phyloP scores from a whole-genome alignment of 2,888 invertebrate species.

The Andrena trimmerana region DNA sequence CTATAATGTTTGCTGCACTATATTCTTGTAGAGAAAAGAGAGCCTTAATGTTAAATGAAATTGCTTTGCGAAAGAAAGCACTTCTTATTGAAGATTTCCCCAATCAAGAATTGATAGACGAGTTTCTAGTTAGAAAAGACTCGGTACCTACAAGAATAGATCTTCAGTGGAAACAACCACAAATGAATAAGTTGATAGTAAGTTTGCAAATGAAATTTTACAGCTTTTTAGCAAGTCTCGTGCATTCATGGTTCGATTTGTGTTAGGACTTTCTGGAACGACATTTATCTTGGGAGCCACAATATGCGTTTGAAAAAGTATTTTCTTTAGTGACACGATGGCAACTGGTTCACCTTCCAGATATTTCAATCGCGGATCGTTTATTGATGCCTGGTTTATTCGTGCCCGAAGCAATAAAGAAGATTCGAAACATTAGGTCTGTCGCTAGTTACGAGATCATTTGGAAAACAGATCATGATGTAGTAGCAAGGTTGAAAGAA shows the following conservation, averaged over 20 bases:
- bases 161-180: conserved; percentile 89
- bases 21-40: conserved; percentile 87
- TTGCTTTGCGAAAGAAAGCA: conserved; percentile 89
- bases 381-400: conserved; percentile 78
- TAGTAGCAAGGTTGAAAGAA: conserved; percentile 87
- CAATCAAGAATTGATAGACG: conserved; percentile 90
- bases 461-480: conserved; percentile 88
- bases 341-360: conserved; percentile 87
- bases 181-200: conserved; percentile 90
- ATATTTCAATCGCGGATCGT: conserved; percentile 66
- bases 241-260: conserved; percentile 33
- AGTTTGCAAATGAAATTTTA: conserved; percentile 72
- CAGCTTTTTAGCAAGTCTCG: not conserved
- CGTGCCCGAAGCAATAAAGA: conserved; percentile 87
- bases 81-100: conserved; percentile 89
- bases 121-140: conserved; percentile 88
- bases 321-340: conserved; percentile 92
- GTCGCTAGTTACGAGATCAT: conserved; percentile 90
- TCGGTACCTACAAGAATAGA: conserved; percentile 86
- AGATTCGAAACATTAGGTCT: conserved; percentile 87
- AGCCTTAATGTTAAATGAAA: conserved; percentile 89
- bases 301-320: conserved; percentile 92
- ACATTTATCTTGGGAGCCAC: conserved; percentile 91
- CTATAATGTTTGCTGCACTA: conserved; percentile 26
- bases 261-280: conserved; percentile 88